phyloP scores from a whole-genome alignment of 1,140 invertebrate species.

The Zaprionus inermis region DNA sequence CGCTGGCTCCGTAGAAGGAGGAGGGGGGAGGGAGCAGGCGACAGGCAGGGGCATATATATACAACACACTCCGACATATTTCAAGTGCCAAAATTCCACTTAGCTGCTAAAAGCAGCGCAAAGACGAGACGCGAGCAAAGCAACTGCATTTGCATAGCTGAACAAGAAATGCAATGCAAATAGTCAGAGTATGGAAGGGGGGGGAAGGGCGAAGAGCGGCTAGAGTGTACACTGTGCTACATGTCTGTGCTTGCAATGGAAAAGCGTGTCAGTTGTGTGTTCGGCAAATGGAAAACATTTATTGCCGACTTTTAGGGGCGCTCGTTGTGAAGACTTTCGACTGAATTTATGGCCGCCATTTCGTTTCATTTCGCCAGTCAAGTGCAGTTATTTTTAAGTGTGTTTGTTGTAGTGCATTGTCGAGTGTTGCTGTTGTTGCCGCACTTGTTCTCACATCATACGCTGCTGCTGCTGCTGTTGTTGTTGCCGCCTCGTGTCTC shows the following conservation, averaged over 20 bases:
- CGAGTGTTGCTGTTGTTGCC: neutral
- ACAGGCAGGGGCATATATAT: neutral
- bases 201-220: neutral
- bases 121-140: conserved; percentile 21
- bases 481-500: neutral
- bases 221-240: neutral
- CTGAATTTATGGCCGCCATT: conserved; percentile 73
- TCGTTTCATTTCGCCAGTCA: conserved; percentile 63
- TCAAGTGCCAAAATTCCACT: conserved; percentile 76
- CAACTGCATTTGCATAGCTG: conserved; percentile 58
- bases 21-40: neutral
- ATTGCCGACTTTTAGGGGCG: conserved; percentile 62
- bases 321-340: conserved; percentile 54
- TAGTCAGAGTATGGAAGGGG: conserved; percentile 18
- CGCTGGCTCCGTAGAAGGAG: neutral
- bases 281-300: conserved; percentile 71
- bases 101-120: conserved; percentile 61
- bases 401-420: conserved; percentile 12
- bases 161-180: conserved; percentile 49
- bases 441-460: neutral
- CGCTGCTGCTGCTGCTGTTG: conserved; percentile 1
- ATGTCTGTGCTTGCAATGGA: conserved; percentile 16
- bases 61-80: conserved; percentile 23
- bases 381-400: conserved; percentile 76
- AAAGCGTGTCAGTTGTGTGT: conserved; percentile 72